Evolutionary conservation across 2,888 invertebrate species (phyloP), one percentile per base, ranked within the genome.

Genomic region (Brachyptera risi): DNA sequence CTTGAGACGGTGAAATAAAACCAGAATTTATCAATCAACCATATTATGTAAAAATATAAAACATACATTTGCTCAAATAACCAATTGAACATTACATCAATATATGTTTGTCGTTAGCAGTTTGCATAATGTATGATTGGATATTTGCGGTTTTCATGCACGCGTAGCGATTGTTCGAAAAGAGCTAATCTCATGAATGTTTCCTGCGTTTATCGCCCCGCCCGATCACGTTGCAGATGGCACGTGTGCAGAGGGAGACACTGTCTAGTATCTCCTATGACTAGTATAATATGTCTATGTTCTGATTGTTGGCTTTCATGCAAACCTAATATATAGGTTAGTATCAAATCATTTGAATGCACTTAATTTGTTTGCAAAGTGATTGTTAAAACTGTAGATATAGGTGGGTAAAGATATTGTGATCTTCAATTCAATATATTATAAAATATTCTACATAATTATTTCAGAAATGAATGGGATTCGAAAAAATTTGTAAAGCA

Each of bases 1-100:
- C 40, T 63, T 38, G 56, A 13, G 51, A 47, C 31, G 31, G 26
- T 47, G 51, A 11, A 11, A 44, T 44, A 59, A 51, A 38, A 31
- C 44, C 58, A 44, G 56, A 51, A 59, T 62, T 59, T 56, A 60
- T 56, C 59, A 57, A 63, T 50, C 57, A 60, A 59, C 47, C 49
- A 57, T 51, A 63, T 60, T 50, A 15, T 57, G 38, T n/a, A 21
- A 38, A 38, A 47, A 56, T 26, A 31, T 57, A 60, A 60, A 60
- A 62, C 57, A 27, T 63, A 60, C 54, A 63, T 57, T 63, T 63
- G 63, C 63, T 63, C 63, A 63, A 63, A 63, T 58, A 31, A 5
- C 31, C 44, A 60, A 60, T 44, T 62, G 44, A 57, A 24, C 57
- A 57, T 50, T 58, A 60, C 58, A 63, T 59, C 56, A 59, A 26